phyloP scores from a whole-genome alignment of 2,113 vertebrate genomes.

The Peromyscus maniculatus region DNA sequence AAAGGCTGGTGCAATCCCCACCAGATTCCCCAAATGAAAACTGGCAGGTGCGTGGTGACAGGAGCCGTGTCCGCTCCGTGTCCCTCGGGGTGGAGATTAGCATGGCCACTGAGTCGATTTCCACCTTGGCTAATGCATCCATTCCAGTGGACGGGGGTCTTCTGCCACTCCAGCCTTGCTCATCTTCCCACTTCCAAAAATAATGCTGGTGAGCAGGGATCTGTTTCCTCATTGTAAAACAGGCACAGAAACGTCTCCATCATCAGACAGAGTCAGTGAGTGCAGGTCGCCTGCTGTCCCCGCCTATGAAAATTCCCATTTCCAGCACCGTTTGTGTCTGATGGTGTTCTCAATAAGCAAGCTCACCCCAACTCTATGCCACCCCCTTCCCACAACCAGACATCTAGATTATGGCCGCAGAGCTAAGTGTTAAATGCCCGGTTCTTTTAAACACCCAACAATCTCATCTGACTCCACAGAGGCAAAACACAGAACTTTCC shows the following conservation, averaged over 20 bases:
- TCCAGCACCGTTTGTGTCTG: neutral
- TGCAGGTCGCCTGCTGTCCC: neutral
- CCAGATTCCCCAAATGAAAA: neutral
- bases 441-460: neutral
- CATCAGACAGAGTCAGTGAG: neutral
- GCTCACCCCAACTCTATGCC: neutral
- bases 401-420: neutral
- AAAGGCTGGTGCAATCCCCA: neutral
- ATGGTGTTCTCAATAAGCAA: neutral
- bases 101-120: neutral
- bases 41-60: neutral
- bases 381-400: neutral
- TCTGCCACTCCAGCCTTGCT: neutral
- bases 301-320: neutral
- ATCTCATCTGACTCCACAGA: neutral
- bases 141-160: neutral
- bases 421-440: neutral
- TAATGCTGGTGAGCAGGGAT: neutral
- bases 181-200: slow-evolving; percentile 28
- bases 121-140: neutral
- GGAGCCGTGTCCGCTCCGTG: fast-evolving
- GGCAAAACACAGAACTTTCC: neutral
- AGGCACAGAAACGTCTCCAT: neutral
- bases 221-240: neutral
- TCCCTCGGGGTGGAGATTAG: neutral